Percentiles rank a stretch among this genome's conserved stretches.
phyloP scores from a whole-genome alignment of 2,113 vertebrate species.

The Opisthocomus hoazin region DNA sequence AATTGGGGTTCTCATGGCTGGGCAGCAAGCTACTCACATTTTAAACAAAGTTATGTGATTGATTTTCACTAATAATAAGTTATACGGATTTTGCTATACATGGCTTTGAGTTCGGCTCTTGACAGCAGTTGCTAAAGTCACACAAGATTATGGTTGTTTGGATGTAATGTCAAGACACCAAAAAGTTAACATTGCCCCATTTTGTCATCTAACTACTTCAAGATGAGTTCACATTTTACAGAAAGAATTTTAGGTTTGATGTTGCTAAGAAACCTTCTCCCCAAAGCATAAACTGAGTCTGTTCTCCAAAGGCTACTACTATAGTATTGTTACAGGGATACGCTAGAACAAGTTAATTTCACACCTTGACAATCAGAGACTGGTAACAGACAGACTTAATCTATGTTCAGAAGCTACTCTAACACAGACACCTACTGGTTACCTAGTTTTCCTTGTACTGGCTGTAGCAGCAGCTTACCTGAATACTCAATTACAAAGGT shows the following conservation, averaged over 20 bases:
- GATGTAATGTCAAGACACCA: neutral
- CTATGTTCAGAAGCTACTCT: neutral
- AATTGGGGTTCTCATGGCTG: neutral
- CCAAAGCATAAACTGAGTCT: neutral
- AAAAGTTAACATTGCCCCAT: neutral
- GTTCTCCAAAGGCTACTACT: neutral
- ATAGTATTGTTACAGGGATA: neutral
- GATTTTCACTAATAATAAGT: neutral
- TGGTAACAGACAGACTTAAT: neutral
- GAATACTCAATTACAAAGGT: neutral
- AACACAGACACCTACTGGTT: neutral
- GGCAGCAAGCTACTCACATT: neutral
- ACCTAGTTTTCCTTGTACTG: neutral
- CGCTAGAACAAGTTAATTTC: neutral
- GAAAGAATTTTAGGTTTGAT: neutral
- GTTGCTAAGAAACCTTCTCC: neutral
- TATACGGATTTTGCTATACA: neutral
- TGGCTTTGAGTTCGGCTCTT: neutral
- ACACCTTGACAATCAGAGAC: neutral
- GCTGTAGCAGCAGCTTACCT: constrained; percentile 17
- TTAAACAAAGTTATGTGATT: neutral
- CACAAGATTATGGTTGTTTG: neutral
- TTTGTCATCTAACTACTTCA: neutral
- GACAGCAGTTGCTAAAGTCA: neutral
- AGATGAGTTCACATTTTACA: neutral